Evolutionary conservation across 2,888 invertebrate genomes (phyloP).

Genomic region (Megaustenia siamemsis): DNA sequence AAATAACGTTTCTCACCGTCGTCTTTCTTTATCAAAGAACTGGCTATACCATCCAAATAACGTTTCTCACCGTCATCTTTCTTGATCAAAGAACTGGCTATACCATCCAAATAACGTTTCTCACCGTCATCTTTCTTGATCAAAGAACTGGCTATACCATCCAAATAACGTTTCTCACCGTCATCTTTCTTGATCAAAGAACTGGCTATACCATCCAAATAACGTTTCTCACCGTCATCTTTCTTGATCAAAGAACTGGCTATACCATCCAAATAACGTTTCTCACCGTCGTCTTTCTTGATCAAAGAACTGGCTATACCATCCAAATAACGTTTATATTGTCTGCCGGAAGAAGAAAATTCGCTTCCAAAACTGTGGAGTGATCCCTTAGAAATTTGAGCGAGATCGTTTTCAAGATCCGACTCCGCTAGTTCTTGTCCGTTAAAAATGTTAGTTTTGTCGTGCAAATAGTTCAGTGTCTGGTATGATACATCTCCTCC

Average conservation of each 20-base stretch:
- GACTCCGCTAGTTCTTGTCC: no score
- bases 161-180: conserved; percentile 1
- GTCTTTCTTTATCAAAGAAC: conserved; percentile 17
- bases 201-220: conserved; percentile 18
- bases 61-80: conserved; percentile 16
- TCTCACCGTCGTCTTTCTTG: background rate
- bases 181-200: background rate
- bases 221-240: background rate
- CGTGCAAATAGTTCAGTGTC: no score
- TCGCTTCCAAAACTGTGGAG: no score
- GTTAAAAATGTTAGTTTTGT: no score
- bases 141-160: conserved; percentile 14
- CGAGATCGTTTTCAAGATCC: no score
- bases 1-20: conserved; percentile 27
- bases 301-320: conserved; percentile 1
- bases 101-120: conserved; percentile 23
- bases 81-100: conserved; percentile 24
- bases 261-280: conserved; percentile 1
- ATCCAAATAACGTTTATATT: conserved; percentile 9
- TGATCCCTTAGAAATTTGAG: no score
- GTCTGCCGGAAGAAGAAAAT: no score
- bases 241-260: background rate
- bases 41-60: conserved; percentile 20
- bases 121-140: conserved; percentile 24
- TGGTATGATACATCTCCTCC: no score